These are phyloP conservation scores for Rhamphomyia laevipes DNA, from an alignment of 2,888 invertebrate species.

Conservation along the genomic window DNA sequence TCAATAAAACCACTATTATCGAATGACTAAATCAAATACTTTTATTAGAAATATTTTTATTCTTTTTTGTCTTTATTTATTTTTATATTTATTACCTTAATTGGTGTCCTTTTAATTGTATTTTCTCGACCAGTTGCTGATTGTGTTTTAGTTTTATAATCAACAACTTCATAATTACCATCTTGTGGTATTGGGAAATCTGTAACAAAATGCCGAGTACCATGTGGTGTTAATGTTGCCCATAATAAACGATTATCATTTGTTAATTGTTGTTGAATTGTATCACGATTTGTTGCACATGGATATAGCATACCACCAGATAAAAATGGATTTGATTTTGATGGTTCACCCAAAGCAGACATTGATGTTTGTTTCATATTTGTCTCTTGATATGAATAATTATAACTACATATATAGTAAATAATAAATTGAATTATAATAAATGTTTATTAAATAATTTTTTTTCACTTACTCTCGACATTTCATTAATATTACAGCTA, in stretches of 20 bases:
- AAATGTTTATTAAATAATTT: background rate
- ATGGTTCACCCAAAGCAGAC: conserved; percentile 42
- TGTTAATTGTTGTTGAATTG: conserved; percentile 39
- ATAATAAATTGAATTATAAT: background rate
- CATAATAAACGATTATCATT: conserved; percentile 61
- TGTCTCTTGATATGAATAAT: conserved; percentile 34
- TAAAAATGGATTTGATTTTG: conserved; percentile 38
- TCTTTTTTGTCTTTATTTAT: background rate
- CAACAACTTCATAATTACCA: conserved; percentile 61
- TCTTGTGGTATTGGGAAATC: conserved; percentile 45
- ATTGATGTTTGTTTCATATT: conserved; percentile 44
- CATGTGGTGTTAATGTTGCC: conserved; percentile 75
- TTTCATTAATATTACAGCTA: conserved; percentile 67
- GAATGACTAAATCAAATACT: conserved; percentile 44
- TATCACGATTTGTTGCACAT: conserved; percentile 39
- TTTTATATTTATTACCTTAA: conserved; percentile 24
- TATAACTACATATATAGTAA: conserved; percentile 26
- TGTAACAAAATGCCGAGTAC: conserved; percentile 65
- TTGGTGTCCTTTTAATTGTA: conserved; percentile 27
- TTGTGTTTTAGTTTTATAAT: conserved; percentile 36
- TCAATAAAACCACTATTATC: conserved; percentile 69
- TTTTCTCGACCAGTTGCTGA: conserved; percentile 28
- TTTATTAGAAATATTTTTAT: conserved; percentile 1
- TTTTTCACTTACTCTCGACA: conserved; percentile 59
- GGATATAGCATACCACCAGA: conserved; percentile 49